Evolutionary conservation across 2,113 vertebrate genomes (phyloP), one percentile per base, ranked within the genome.

Genomic region (Lasiurus borealis): DNA sequence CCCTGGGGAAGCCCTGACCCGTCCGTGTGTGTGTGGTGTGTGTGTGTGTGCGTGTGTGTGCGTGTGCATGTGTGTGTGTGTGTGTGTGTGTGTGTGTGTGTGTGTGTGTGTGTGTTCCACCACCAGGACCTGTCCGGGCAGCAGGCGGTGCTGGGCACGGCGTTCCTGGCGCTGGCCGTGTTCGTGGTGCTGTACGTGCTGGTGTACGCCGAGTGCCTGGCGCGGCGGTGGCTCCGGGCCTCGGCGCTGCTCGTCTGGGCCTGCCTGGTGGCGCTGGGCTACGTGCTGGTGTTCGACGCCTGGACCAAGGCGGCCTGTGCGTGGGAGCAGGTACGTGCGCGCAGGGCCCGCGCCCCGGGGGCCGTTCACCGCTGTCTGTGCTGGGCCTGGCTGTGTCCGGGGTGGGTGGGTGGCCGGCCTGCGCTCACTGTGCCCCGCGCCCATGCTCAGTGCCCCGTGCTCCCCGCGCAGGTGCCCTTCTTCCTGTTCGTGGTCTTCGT

Each of bases 241-340:
- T 98, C 99, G 52, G 99, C 99, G 0, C 93, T 99, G 27, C 90
- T 98, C 15, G 98, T 99, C 59, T 99, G 99, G 99, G 96, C 98
- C 97, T 99, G 99, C 91, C 99, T 99, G 80, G 90, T 99, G 97
- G 97, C 97, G 0, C 98, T 99, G 96, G 99, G 99, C 96, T 99
- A 98, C 1, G 98, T 99, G 19, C 99, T 99, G 95, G 98, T 99
- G 52, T 99, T 99, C 96, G 97, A 98, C 34, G 80, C 95, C 0
- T 21, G 57, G 77, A 9, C 0, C 1, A 73, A 48, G 23, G 44
- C 34, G 0, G 96, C 98, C 85, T 73, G 97, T 19, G 97, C 98
- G 3, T 99, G 99, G 99, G 99, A 99, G 36, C 99, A 99, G 99
- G 99, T 99, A 98, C 93, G 1, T 0, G 19, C 36, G 48, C 19